These are phyloP conservation scores for Serranus cabrilla DNA, from an alignment of 2,797 vertebrate genomes.

Conservation along the genomic window DNA sequence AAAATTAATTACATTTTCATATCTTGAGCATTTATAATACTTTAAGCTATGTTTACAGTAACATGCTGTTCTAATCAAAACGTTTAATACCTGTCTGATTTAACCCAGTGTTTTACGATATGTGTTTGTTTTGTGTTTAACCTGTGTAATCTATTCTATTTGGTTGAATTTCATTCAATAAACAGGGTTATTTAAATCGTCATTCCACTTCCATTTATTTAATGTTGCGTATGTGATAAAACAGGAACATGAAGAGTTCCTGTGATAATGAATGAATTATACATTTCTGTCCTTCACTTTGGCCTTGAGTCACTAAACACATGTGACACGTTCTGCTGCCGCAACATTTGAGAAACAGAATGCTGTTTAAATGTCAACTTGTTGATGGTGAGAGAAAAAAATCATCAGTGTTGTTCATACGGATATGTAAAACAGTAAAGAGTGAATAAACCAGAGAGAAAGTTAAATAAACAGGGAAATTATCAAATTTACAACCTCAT, in stretches of 20 bases:
- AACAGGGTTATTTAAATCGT: conserved; percentile 27
- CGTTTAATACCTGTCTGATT: neutral
- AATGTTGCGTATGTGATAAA: neutral
- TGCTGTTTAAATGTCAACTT: conserved; percentile 44
- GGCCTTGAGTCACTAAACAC: conserved; percentile 2
- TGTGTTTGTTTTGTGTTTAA: neutral
- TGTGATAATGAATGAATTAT: conserved; percentile 28
- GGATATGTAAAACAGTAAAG: neutral
- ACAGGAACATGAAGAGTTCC: neutral
- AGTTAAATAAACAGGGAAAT: neutral
- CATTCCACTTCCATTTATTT: neutral
- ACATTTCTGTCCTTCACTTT: conserved; percentile 24
- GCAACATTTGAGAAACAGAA: conserved; percentile 38
- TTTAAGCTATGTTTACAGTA: neutral
- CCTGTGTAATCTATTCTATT: neutral
- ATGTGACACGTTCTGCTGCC: conserved; percentile 25
- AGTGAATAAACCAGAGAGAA: neutral
- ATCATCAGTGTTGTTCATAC: neutral
- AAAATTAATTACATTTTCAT: conserved; percentile 4
- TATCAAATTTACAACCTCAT: neutral
- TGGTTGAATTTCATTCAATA: conserved; percentile 26
- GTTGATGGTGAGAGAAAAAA: neutral
- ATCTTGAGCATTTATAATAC: neutral
- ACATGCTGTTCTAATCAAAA: neutral
- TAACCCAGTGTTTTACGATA: neutral